phyloP scores from a whole-genome alignment of 1,140 invertebrate genomes.

The Daktulosphaira vitifoliae region DNA sequence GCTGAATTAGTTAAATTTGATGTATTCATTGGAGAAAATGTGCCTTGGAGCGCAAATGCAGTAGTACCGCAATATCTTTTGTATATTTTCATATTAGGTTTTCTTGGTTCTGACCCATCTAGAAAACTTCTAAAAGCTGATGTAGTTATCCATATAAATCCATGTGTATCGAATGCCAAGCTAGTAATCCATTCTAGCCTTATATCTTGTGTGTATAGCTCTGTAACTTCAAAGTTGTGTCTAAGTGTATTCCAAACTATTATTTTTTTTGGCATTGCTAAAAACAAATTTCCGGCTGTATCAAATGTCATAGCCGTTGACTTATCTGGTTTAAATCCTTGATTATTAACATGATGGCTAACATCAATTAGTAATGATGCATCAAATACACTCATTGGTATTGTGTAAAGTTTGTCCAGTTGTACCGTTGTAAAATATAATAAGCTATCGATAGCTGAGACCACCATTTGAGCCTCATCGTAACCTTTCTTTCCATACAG shows the following conservation, averaged over 20 bases:
- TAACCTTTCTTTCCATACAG: not conserved
- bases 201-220: constrained; percentile 4
- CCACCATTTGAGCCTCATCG: not conserved
- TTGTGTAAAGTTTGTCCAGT: not conserved
- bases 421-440: constrained; percentile 9
- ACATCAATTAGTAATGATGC: not conserved
- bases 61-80: constrained; percentile 8
- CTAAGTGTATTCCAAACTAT: constrained; percentile 1
- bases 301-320: constrained; percentile 1
- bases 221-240: not conserved
- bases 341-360: not conserved
- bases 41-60: not conserved
- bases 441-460: constrained; percentile 12
- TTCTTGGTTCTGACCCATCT: not conserved
- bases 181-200: constrained; percentile 1
- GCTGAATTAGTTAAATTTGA: no score
- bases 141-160: constrained; percentile 1
- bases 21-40: no score
- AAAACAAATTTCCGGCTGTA: not conserved
- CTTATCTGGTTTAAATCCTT: not conserved
- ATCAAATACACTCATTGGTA: constrained; percentile 4
- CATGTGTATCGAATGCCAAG: constrained; percentile 6
- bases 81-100: not conserved
- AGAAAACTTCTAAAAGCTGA: not conserved
- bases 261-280: not conserved